Percentiles rank a stretch among this genome's conserved stretches.
Evolutionary conservation across 1,140 invertebrate species (phyloP).

Genomic region (Spodoptera litura): DNA sequence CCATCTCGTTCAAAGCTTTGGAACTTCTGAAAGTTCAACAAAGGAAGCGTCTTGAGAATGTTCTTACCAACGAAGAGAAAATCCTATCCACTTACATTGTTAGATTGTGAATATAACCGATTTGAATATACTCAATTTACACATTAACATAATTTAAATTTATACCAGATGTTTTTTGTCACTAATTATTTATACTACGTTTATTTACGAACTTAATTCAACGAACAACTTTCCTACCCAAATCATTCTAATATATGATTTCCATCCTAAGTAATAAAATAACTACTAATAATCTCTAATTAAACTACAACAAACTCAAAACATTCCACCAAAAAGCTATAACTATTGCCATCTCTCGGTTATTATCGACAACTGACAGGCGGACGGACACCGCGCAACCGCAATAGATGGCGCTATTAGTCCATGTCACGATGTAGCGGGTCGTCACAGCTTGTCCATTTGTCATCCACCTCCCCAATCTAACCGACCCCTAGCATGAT

Average conservation of each 20-base stretch:
- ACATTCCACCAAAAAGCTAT: neutral
- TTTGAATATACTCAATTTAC: no score
- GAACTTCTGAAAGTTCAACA: constrained; percentile 6
- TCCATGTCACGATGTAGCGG: constrained; percentile 69
- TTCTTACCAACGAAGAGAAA: neutral
- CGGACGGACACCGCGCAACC: constrained; percentile 63
- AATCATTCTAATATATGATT: no score
- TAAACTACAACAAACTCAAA: neutral
- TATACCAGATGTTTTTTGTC: no score
- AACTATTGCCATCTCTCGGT: constrained; percentile 61
- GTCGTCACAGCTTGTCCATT: constrained; percentile 77
- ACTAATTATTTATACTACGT: no score
- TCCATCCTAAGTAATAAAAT: neutral
- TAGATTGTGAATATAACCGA: no score
- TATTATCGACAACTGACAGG: constrained; percentile 61
- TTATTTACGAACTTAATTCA: no score
- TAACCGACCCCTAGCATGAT: constrained; percentile 56
- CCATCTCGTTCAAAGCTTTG: neutral
- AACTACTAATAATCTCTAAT: neutral
- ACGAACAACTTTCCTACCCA: no score
- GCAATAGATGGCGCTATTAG: constrained; percentile 83
- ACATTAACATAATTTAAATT: no score
- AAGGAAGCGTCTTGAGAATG: neutral
- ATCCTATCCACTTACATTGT: no score
- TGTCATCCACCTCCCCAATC: constrained; percentile 69